Evolutionary conservation across 2,888 invertebrate species (phyloP).

Genomic region (Smittia aterrima): DNA sequence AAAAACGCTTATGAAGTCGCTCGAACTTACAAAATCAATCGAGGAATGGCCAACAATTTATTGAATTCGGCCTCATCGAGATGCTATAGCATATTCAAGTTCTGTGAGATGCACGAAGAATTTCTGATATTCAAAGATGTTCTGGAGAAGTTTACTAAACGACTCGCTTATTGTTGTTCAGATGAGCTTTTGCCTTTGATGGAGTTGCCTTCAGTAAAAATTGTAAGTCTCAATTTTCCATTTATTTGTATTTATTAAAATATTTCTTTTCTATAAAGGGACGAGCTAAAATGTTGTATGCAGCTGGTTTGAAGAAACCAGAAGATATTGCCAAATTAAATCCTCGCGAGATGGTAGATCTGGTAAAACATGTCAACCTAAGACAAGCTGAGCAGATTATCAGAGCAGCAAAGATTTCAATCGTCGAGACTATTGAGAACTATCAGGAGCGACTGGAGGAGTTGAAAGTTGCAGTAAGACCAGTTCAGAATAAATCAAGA

Average conservation of each 20-base stretch:
- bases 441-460: neutral
- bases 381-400: conserved; percentile 77
- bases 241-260: neutral
- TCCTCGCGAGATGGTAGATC: conserved; percentile 60
- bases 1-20: conserved; percentile 66
- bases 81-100: conserved; percentile 72
- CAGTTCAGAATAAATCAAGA: neutral
- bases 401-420: conserved; percentile 69
- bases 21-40: conserved; percentile 66
- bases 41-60: conserved; percentile 78
- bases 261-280: conserved; percentile 60
- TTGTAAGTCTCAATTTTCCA: conserved; percentile 55
- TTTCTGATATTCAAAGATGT: conserved; percentile 82
- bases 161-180: conserved; percentile 78
- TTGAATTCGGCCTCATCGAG: conserved; percentile 69
- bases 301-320: conserved; percentile 77
- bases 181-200: conserved; percentile 77
- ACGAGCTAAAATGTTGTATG: conserved; percentile 78
- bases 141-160: conserved; percentile 68
- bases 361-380: conserved; percentile 69
- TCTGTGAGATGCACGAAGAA: conserved; percentile 75
- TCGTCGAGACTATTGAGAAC: neutral
- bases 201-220: conserved; percentile 85
- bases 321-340: conserved; percentile 73
- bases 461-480: neutral